These are phyloP conservation scores for Colletes collaris DNA, from an alignment of 2,888 invertebrate species.

Conservation along the genomic window DNA sequence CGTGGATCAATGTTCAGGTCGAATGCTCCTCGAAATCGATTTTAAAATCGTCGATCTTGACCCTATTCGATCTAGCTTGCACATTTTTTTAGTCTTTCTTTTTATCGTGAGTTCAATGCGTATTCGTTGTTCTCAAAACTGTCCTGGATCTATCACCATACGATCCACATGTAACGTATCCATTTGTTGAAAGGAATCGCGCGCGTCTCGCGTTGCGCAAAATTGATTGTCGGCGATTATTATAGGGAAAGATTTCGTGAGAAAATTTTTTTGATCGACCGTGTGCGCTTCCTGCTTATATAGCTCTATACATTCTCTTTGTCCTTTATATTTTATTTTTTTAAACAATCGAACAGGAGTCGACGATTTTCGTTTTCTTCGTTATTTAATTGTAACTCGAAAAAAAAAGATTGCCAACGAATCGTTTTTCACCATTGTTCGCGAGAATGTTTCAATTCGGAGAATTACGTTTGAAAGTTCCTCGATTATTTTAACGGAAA, in stretches of 20 bases:
- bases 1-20: constrained; percentile 31
- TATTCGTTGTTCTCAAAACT: constrained; percentile 63
- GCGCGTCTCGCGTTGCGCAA: constrained; percentile 13
- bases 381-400: not conserved
- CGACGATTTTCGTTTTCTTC: constrained; percentile 29
- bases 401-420: not conserved
- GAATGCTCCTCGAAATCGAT: not conserved
- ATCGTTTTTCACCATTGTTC: constrained; percentile 3
- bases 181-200: not conserved
- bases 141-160: constrained; percentile 14
- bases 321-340: not conserved
- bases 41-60: constrained; percentile 19
- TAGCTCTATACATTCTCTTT: not conserved
- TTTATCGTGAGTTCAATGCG: constrained; percentile 22
- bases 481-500: not conserved
- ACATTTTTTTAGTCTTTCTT: not conserved
- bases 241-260: constrained; percentile 18
- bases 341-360: constrained; percentile 21
- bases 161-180: not conserved
- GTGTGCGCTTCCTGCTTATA: not conserved
- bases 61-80: not conserved
- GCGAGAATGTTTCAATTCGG: constrained; percentile 10
- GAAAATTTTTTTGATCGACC: constrained; percentile 18
- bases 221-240: constrained; percentile 59
- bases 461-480: constrained; percentile 17